Base-by-base conservation (phyloP, 2,797 vertebrate species). In the Chelon labrosus region DNA sequence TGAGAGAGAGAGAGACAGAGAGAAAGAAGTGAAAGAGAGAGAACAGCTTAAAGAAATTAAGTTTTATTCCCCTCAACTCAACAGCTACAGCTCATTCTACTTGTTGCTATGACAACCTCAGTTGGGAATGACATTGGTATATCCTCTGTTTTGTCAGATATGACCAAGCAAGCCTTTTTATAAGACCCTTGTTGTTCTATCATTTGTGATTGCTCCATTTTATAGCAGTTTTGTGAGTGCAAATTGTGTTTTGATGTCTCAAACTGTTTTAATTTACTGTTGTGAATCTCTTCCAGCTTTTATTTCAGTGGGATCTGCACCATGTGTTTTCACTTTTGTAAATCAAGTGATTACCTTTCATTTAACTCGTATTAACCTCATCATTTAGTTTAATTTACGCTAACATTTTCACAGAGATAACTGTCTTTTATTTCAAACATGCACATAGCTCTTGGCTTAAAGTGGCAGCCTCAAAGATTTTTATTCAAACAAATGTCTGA, bases 1-100 rank as follows among this genome's bases (percentile, higher is more conserved):
- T 57, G 25, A 35, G 49, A 44, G 66, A 20, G 55, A 39, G 10
- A 61, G 63, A 25, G 38, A 39, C 20, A 61, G 31, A 55, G 10
- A 61, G 47, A 54, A 54, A 7, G 41, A 7, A 25, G n/a, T 55
- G 17, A 49, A 14, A 27, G 14, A 51, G 14, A 20, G 10, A 60
- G 25, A 19, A 6, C 5, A 35, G 63, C 22, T n/a, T 52, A 13
- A 37, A 57, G 37, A 51, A 60, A 52, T 31, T 14, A 39, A 14
- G 19, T 69, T 57, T 51, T 20, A 52, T 41, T 58, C 47, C 41
- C 25, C 25, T 27, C 20, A 16, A 19, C 25, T 37, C 41, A 31
- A 35, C 5, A 54, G 7, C 38, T 39, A 59, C 41, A 41, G 56
- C 20, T 53, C 2, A 2, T 20, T 65, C n/a, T 59, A 31, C 41